These are phyloP conservation scores for Dryocosmus kuriphilus DNA, from an alignment of 2,888 invertebrate genomes.

Conservation along the genomic window DNA sequence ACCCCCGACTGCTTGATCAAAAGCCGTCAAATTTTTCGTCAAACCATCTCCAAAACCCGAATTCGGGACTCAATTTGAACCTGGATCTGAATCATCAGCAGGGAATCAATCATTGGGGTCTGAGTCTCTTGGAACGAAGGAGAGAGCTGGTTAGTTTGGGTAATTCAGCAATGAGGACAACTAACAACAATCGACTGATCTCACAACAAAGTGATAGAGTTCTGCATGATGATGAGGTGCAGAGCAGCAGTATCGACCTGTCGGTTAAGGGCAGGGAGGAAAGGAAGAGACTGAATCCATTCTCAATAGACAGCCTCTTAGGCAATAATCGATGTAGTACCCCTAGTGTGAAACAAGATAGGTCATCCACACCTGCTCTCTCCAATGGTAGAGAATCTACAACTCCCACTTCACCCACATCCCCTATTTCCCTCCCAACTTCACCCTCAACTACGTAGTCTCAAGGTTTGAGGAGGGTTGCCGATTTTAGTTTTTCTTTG, in stretches of 20 bases:
- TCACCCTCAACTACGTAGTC: conserved; percentile 74
- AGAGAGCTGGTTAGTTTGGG: conserved; percentile 74
- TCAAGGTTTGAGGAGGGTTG: conserved; percentile 27
- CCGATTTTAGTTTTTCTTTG: conserved; percentile 4
- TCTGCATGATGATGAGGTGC: conserved; percentile 71
- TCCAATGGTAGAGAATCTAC: conserved; percentile 71
- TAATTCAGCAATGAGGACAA: conserved; percentile 59
- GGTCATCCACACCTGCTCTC: conserved; percentile 69
- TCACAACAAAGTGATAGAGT: conserved; percentile 45
- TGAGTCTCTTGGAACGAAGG: conserved; percentile 78
- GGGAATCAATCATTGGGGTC: conserved; percentile 74
- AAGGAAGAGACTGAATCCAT: conserved; percentile 87
- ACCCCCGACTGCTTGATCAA: conserved; percentile 72
- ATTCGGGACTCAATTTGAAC: conserved; percentile 62
- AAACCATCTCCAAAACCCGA: conserved; percentile 61
- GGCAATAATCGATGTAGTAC: conserved; percentile 70
- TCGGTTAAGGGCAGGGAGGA: conserved; percentile 80
- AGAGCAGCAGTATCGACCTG: conserved; percentile 75
- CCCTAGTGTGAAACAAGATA: conserved; percentile 61
- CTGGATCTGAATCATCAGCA: conserved; percentile 72
- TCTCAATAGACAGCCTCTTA: conserved; percentile 93
- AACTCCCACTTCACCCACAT: conserved; percentile 68
- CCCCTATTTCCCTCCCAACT: conserved; percentile 71
- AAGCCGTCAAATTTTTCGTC: conserved; percentile 61
- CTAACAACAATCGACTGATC: conserved; percentile 53